Evolutionary conservation across 2,888 invertebrate genomes (phyloP).

Genomic region (Agonopterix subpropinquella): DNA sequence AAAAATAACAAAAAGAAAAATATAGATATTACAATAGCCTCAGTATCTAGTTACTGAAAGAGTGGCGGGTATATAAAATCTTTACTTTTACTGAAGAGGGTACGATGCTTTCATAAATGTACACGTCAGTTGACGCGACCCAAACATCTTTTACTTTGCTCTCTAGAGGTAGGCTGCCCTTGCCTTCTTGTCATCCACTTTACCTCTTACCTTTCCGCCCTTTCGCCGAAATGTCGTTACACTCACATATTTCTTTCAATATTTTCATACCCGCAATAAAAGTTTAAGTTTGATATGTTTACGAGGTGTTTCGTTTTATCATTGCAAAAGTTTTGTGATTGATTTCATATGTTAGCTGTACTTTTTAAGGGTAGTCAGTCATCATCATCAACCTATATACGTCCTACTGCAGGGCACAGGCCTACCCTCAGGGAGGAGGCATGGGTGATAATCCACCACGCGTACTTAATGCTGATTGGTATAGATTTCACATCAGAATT

Average conservation of each 20-base stretch:
- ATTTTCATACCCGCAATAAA: constrained; percentile 19
- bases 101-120: constrained; percentile 52
- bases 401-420: no score
- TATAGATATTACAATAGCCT: constrained; percentile 4
- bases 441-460: no score
- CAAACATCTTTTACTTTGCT: constrained; percentile 56
- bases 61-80: constrained; percentile 38
- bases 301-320: constrained; percentile 8
- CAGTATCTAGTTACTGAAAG: constrained; percentile 28
- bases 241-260: constrained; percentile 31
- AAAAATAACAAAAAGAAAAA: neutral
- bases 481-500: no score
- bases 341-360: constrained; percentile 1
- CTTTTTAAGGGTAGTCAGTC: neutral
- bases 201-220: constrained; percentile 40
- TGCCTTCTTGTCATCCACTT: constrained; percentile 53
- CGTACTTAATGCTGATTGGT: no score
- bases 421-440: no score
- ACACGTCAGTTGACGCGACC: constrained; percentile 55
- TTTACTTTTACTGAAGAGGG: constrained; percentile 29
- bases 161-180: constrained; percentile 51
- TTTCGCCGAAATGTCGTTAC: constrained; percentile 32
- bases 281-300: constrained; percentile 12
- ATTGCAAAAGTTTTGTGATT: constrained; percentile 17
- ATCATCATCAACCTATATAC: no score